These are phyloP conservation scores for Takifugu flavidus DNA, from an alignment of 2,113 vertebrate genomes.

Conservation along the genomic window DNA sequence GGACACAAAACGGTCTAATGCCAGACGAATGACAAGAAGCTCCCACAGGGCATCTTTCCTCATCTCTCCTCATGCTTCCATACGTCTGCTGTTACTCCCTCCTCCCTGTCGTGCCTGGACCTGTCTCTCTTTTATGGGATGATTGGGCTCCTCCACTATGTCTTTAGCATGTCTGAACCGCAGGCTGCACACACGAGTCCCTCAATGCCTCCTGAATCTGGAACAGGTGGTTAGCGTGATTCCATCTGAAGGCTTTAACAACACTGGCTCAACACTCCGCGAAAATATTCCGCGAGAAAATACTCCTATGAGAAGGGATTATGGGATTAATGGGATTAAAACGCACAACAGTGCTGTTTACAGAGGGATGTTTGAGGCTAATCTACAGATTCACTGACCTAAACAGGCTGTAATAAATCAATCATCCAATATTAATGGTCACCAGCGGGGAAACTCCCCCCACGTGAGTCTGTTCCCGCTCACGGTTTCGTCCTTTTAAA, in stretches of 20 bases:
- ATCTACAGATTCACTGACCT: not conserved
- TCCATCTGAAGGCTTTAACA: slow-evolving; percentile 48
- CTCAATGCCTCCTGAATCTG: slow-evolving; percentile 61
- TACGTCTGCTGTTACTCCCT: slow-evolving; percentile 5
- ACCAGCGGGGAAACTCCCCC: no score
- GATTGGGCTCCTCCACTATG: slow-evolving; percentile 13
- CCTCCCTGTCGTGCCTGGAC: slow-evolving; percentile 25
- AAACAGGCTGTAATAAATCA: not conserved
- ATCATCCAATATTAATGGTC: no score
- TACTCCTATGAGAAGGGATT: slow-evolving; percentile 9
- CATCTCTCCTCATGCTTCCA: not conserved
- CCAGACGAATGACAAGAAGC: slow-evolving; percentile 3
- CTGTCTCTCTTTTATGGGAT: slow-evolving; percentile 45
- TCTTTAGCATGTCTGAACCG: slow-evolving; percentile 53
- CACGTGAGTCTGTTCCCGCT: no score
- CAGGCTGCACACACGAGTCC: slow-evolving; percentile 62
- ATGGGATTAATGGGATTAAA: slow-evolving; percentile 11
- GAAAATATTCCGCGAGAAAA: slow-evolving; percentile 7
- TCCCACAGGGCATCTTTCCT: slow-evolving; percentile 13
- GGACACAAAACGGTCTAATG: slow-evolving; percentile 17
- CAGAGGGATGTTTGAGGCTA: not conserved
- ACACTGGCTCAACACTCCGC: slow-evolving; percentile 25
- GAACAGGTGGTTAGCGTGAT: slow-evolving; percentile 65
- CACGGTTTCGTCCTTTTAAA: no score
- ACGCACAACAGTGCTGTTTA: not conserved